Evolutionary conservation across 2,888 invertebrate species (phyloP), one percentile per base, ranked within the genome.

Genomic region (Gerosis bhagava): DNA sequence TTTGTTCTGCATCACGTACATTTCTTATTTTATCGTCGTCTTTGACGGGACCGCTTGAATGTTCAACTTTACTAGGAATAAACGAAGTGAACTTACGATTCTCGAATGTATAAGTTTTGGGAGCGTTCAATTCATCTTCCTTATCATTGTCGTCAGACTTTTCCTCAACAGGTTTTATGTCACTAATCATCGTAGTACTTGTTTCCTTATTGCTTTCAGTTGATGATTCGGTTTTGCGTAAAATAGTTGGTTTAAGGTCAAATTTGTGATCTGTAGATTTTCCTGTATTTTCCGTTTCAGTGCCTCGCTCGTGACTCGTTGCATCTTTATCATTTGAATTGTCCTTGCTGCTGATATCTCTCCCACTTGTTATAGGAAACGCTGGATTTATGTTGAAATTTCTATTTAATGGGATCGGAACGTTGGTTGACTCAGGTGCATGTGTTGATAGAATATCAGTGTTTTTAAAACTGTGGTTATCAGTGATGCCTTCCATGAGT

Each of bases 11-110:
- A 15, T 50, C 49, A 3, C 54, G 51, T n/a, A 35, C 28, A 13
- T 54, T 54, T 41, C 53, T 43, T 8, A 34, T 16, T 22, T 49
- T 53, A 7, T 57, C 59, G 15, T 44, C 46, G 5, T 43, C 31
- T 25, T 36, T 13, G 5, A 32, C 25, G 5, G 48, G 47, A 8
- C 10, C 46, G 5, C 6, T 19, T 25, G 46, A 7, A 5, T 44
- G 36, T 44, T 44, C 26, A 25, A 34, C 12, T 32, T 19, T 32
- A 24, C 31, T 45, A 1, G 41, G 40, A 15, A 43, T 36, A 24
- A 36, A 5, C 10, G 44, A 46, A 12, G 46, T 26, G 37, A 51
- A 57, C 6, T 53, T 50, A 10, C 48, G 49, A 26, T 51, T 57
- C 1, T 40, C 50, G n/a, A 41, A 28, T 13, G 47, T 29, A 10